Evolutionary conservation across 92 coral and sea anemone species (phyloP), one percentile per base, ranked within the genome.

Genomic region (Montipora capitata): DNA sequence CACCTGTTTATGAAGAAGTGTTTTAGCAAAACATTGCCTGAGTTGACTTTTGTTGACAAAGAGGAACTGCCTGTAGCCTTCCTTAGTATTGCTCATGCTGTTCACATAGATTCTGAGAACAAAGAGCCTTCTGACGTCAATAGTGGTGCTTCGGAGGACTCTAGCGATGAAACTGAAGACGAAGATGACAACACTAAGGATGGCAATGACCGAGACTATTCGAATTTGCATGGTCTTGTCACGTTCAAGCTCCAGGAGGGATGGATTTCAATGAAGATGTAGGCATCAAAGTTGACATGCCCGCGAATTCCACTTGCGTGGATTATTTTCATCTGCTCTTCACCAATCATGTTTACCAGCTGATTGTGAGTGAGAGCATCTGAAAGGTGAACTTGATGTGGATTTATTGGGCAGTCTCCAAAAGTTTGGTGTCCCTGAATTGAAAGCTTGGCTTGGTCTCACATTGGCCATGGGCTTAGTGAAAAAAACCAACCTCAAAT

Each of bases 361-460:
- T 85, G 65, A 85, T 85, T 74, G 77, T 90, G 78, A 52, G 77
- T 58, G 85, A 89, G 86, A 40, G 89, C 38, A 45, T 61, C 16
- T 15, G 80, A 79, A 90, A 84, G 16, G 84, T 80, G 44, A 74
- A 27, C 66, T 90, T 79, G 69, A 74, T 44, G 44, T 17, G 58
- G 11, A 67, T 82, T 40, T 51, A 68, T 48, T 77, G 68, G 59
- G 89, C 64, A 65, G 76, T 76, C 89, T 85, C 51, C 89, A 85
- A 13, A 57, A 85, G 76, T 85, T 76, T 1, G 64, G 56, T 71
- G 49, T 75, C 72, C 77, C 87, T 74, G 96, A 79, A 63, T 72
- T 80, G 85, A 73, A 76, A 74, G 77, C 77, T 71, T 89, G 82
- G 70, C 85, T 91, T 72, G 94, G 88, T 80, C 86, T 91, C 48